Evolutionary conservation across 2,888 invertebrate genomes (phyloP).

Genomic region (Microctonus brassicae): DNA sequence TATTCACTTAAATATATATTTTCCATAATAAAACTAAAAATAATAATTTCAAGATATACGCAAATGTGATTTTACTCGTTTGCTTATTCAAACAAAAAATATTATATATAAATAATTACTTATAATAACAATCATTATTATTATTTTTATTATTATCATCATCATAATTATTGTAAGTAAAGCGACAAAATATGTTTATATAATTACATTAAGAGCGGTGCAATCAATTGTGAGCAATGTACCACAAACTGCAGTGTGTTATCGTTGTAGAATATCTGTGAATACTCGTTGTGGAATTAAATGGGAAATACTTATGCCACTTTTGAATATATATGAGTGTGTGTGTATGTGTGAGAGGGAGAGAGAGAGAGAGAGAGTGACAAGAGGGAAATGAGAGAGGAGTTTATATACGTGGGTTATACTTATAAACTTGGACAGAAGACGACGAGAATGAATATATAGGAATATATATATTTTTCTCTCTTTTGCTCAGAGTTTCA

Average conservation of each 20-base stretch:
- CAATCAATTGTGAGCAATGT: slow-evolving; percentile 32
- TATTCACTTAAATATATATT: not conserved
- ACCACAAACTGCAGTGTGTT: not conserved
- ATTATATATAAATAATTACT: not conserved
- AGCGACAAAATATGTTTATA: slow-evolving; percentile 27
- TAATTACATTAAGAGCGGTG: slow-evolving; percentile 33
- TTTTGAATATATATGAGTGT: not conserved
- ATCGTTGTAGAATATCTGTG: slow-evolving; percentile 5
- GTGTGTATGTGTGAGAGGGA: not conserved
- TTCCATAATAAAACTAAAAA: no score
- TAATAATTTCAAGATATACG: no score
- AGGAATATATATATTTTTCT: slow-evolving; percentile 9
- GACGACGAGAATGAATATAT: not conserved
- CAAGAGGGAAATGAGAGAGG: not conserved
- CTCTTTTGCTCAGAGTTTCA: no score
- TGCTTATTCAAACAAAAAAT: not conserved
- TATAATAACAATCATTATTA: no score
- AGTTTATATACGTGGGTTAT: slow-evolving; percentile 15
- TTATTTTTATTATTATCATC: no score
- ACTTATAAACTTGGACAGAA: slow-evolving; percentile 28
- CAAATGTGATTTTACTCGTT: not conserved
- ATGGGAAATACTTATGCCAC: slow-evolving; percentile 29
- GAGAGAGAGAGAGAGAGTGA: not conserved
- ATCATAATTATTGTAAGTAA: no score
- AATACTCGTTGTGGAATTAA: slow-evolving; percentile 21